Percentiles rank a stretch among this genome's conserved stretches.
These are phyloP conservation scores for Cylloceria caligata DNA, from an alignment of 2,888 invertebrate genomes.

Conservation along the genomic window DNA sequence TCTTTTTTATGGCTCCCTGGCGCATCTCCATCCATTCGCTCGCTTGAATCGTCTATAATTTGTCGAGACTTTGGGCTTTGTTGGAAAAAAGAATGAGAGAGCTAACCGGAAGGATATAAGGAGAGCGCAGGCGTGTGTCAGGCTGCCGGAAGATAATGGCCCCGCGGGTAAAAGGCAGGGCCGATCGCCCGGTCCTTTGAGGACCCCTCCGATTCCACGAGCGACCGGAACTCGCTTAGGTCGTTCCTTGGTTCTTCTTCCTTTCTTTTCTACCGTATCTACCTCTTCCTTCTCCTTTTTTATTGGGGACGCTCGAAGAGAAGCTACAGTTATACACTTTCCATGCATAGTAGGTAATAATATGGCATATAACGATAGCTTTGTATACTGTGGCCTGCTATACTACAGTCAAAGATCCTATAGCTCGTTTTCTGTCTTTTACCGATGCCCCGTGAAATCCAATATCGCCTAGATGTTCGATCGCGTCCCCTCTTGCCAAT, in stretches of 20 bases:
- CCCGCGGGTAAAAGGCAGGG: constrained; percentile 55
- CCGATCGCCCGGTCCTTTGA: constrained; percentile 57
- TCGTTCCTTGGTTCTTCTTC: constrained; percentile 26
- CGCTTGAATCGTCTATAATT: constrained; percentile 28
- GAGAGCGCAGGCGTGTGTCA: constrained; percentile 21
- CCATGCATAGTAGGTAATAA: constrained; percentile 28
- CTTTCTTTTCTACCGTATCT: constrained; percentile 19
- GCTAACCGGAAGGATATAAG: constrained; percentile 19
- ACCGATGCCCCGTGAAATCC: constrained; percentile 70
- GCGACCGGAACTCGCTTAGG: constrained; percentile 26
- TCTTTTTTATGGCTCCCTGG: not conserved
- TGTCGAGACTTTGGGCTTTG: constrained; percentile 13
- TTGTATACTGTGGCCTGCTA: constrained; percentile 64
- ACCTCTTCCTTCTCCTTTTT: constrained; percentile 13
- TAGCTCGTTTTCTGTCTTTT: constrained; percentile 64
- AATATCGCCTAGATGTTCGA: constrained; percentile 69
- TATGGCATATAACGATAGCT: constrained; percentile 73
- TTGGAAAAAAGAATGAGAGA: constrained; percentile 22
- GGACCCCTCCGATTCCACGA: constrained; percentile 41
- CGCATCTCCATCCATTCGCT: not conserved
- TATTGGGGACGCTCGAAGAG: constrained; percentile 18
- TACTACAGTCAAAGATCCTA: constrained; percentile 43
- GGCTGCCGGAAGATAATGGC: constrained; percentile 61
- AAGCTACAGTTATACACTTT: constrained; percentile 43
- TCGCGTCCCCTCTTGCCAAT: constrained; percentile 32